Percentiles rank a stretch among this genome's conserved stretches.
These are phyloP conservation scores for Aldrovandia affinis DNA, from an alignment of 2,797 vertebrate species.

Conservation along the genomic window DNA sequence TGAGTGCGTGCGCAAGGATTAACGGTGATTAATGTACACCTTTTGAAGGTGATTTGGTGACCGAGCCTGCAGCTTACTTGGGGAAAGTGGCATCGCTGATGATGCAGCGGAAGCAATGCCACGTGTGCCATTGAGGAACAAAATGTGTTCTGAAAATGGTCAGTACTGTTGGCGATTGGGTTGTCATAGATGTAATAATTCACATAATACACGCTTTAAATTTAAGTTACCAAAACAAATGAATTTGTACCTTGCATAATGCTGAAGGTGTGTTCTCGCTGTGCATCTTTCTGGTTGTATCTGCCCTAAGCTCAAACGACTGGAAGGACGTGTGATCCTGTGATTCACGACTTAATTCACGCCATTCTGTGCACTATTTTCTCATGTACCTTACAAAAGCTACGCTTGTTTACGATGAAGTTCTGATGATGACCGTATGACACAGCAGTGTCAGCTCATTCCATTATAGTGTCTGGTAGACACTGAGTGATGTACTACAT, in stretches of 20 bases:
- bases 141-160: conserved; percentile 1
- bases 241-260: not conserved
- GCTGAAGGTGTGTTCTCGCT: not conserved
- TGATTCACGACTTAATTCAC: not conserved
- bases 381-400: not conserved
- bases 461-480: not conserved
- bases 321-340: conserved; percentile 20
- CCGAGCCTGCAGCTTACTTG: not conserved
- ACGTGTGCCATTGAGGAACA: conserved; percentile 14
- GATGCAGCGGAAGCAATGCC: conserved; percentile 21
- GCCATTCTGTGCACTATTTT: not conserved
- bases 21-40: not conserved
- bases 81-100: conserved; percentile 36
- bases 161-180: conserved; percentile 24
- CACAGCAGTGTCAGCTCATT: not conserved
- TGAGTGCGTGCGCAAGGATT: not conserved
- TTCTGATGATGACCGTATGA: not conserved
- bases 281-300: not conserved
- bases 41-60: not conserved
- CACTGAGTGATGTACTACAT: not conserved
- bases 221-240: not conserved
- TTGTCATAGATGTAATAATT: not conserved
- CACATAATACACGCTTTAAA: conserved; percentile 14
- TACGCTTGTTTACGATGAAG: not conserved
- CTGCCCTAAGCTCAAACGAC: conserved; percentile 33